These are phyloP conservation scores for Hirtodrosophila alboralis DNA, from an alignment of 2,888 invertebrate genomes.

Conservation along the genomic window DNA sequence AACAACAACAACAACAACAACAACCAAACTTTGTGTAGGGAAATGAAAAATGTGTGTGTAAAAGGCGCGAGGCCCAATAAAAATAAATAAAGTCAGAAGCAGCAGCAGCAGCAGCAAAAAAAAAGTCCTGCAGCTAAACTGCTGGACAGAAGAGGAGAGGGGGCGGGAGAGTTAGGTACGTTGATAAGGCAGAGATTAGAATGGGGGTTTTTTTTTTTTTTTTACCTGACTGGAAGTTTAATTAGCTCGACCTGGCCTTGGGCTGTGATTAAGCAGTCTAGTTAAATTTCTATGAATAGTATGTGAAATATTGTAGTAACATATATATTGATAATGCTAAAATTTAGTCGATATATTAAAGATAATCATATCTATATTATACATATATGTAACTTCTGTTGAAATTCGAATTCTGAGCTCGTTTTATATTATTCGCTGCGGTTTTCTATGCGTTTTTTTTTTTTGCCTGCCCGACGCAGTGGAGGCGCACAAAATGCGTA, in stretches of 20 bases:
- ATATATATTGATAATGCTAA: too few relatives aligned
- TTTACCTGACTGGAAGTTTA: too few relatives aligned
- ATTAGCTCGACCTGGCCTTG: conserved; percentile 13
- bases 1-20: conserved; percentile 33
- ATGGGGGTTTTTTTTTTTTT: too few relatives aligned
- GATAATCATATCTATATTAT: too few relatives aligned
- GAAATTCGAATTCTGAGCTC: background rate
- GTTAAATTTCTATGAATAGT: conserved; percentile 1
- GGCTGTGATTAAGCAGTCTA: background rate
- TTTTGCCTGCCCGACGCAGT: conserved; percentile 19
- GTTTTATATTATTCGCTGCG: conserved; percentile 27
- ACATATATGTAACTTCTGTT: conserved; percentile 5
- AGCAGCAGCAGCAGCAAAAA: conserved; percentile 11
- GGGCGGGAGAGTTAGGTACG: background rate
- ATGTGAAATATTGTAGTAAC: too few relatives aligned
- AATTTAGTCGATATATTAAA: too few relatives aligned
- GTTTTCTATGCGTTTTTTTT: conserved; percentile 33
- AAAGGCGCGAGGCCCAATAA: conserved; percentile 62
- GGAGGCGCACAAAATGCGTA: conserved; percentile 65
- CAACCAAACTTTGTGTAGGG: conserved; percentile 39
- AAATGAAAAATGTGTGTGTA: conserved; percentile 65
- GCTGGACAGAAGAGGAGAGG: conserved; percentile 3
- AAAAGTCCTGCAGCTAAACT: conserved; percentile 36
- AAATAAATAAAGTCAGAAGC: conserved; percentile 63
- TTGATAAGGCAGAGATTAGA: too few relatives aligned